Base-by-base conservation (phyloP, 2,888 invertebrate species). In the Acanthococcus lagerstroemiae region DNA sequence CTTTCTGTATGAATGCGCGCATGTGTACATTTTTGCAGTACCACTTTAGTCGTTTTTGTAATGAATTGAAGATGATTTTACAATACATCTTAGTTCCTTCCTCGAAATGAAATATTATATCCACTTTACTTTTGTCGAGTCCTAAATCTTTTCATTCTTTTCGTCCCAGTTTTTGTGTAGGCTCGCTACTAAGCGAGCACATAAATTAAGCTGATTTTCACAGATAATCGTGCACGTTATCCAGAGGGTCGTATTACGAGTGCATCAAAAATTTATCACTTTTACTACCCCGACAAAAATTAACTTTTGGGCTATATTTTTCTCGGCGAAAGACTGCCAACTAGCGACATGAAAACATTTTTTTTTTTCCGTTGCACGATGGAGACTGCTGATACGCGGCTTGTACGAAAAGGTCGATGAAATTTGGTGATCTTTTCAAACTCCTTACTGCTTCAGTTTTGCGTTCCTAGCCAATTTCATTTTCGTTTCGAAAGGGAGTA, bases 141-240 rank as follows among this genome's bases (percentile, higher is more conserved):
- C 30, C 46, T 60, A 60, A 50, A 60, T 60, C 60, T 60, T 60
- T 60, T 46, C 60, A 50, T 60, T 60, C 60, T 60, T 60, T 60
- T 25, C 27, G 27, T 60, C 27, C 12, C 21, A 9, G 27, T 46
- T 60, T 48, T 27, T 46, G 25, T 37, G n/a, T 60, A 60, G 48
- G 60, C 17, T 26, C 19, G 45, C 22, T 50, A 45, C 19, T 60
- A 60, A 60, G 60, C 30, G 60, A 60, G 26, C 60, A 48, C 60
- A 60, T 60, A 60, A 60, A 60, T 60, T 60, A 60, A 48, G 60
- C 60, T 60, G 60, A 60, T 60, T 60, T 60, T 60, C 60, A 60
- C 60, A 60, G 60, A 48, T 60, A 48, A 26, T 24, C 48, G 37
- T 37, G n/a, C 37, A n/a, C 37, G 37, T 37, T 37, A 37, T 37